Conservation (phyloP, 2,888 invertebrate genomes). For the Fabriciana adippe region DNA sequence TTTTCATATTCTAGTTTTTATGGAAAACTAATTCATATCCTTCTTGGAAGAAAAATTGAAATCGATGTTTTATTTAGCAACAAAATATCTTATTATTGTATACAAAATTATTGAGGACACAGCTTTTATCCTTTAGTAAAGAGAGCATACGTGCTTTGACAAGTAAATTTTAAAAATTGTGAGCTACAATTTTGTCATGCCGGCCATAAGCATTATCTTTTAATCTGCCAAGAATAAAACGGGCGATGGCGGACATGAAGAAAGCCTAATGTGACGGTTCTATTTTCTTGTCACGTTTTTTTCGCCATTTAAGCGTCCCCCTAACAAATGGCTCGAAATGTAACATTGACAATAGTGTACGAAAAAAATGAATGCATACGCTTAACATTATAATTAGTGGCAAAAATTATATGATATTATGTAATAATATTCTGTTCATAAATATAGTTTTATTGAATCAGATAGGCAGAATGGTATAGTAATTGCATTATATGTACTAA, state of each 20-base stretch:
- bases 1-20: too few relatives aligned
- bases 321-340: conserved; percentile 69
- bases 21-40: too few relatives aligned
- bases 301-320: conserved; percentile 70
- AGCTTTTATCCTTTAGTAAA: too few relatives aligned
- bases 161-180: neutral
- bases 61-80: too few relatives aligned
- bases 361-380: neutral
- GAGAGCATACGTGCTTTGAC: too few relatives aligned
- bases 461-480: too few relatives aligned
- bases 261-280: conserved; percentile 68
- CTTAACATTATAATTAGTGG: neutral
- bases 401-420: too few relatives aligned
- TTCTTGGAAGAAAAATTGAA: too few relatives aligned
- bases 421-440: too few relatives aligned
- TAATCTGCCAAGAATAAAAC: conserved; percentile 69
- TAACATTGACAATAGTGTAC: conserved; percentile 55
- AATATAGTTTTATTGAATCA: too few relatives aligned
- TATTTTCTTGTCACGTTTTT: conserved; percentile 77
- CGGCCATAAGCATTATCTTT: conserved; percentile 56
- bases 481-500: too few relatives aligned
- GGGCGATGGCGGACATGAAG: conserved; percentile 64
- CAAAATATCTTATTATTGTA: neutral
- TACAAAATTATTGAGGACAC: neutral
- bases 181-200: conserved; percentile 19